phyloP scores from a whole-genome alignment of 1,140 invertebrate genomes.

The Conus betulinus region DNA sequence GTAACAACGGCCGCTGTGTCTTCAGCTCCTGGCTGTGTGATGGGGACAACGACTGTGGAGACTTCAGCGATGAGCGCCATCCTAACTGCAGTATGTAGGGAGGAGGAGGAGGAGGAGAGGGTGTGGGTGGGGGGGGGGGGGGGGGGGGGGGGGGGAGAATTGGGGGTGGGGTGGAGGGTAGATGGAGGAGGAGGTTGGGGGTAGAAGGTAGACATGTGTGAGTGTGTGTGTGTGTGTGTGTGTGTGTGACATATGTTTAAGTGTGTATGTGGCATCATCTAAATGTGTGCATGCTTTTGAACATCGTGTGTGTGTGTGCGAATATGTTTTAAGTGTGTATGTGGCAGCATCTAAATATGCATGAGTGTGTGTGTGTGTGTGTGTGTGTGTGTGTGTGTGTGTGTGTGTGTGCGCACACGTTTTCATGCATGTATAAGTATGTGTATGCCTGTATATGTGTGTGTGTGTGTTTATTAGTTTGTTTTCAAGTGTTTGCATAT shows the following conservation, averaged over 20 bases:
- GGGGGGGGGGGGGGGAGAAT: not conserved
- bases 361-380: not conserved
- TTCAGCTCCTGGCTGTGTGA: constrained; percentile 49
- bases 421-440: not conserved
- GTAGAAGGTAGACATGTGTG: too few species aligned
- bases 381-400: not conserved
- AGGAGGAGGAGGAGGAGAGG: not conserved
- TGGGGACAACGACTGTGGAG: constrained; percentile 53
- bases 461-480: not conserved
- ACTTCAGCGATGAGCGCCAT: constrained; percentile 52
- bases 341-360: too few species aligned
- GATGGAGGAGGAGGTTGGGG: not conserved
- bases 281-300: not conserved
- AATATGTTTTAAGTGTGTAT: too few species aligned
- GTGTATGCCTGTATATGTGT: not conserved
- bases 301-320: not conserved
- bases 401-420: not conserved
- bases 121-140: not conserved
- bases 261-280: not conserved
- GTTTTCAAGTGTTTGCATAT: too few species aligned
- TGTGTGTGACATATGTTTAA: too few species aligned
- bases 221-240: too few species aligned
- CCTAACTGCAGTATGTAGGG: not conserved
- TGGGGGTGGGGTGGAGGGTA: not conserved
- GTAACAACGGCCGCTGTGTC: constrained; percentile 80